A percentile compares a stretch with the other conserved stretches of the same genome.
Evolutionary conservation across 2,797 vertebrate species (phyloP).

Genomic region (Pagetopsis macropterus): DNA sequence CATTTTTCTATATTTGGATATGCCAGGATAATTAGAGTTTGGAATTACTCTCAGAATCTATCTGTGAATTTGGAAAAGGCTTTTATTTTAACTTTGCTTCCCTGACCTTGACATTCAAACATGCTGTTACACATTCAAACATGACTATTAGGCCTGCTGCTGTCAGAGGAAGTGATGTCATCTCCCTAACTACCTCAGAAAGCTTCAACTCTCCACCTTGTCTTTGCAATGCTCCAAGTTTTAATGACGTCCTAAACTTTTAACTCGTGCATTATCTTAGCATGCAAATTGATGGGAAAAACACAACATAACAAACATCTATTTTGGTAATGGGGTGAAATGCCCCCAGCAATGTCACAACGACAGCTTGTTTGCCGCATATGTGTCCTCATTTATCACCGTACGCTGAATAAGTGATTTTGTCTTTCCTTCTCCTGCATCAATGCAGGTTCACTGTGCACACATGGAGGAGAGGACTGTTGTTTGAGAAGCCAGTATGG

Average conservation of each 20-base stretch:
- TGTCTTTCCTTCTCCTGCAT: constrained; percentile 45
- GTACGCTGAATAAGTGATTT: constrained; percentile 57
- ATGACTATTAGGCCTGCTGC: constrained; percentile 20
- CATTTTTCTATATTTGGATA: constrained; percentile 30
- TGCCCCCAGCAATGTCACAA: constrained; percentile 75
- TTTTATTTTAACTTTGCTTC: constrained; percentile 16
- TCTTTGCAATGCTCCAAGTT: constrained; percentile 23
- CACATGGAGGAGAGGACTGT: constrained; percentile 38
- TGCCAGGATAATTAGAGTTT: constrained; percentile 31
- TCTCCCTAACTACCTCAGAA: constrained; percentile 15
- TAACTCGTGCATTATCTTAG: constrained; percentile 25
- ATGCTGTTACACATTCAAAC: constrained; percentile 15
- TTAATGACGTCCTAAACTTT: constrained; percentile 43
- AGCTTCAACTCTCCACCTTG: neutral
- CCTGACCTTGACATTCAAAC: constrained; percentile 40
- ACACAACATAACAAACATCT: constrained; percentile 60
- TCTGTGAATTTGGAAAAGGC: constrained; percentile 9
- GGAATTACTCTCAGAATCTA: constrained; percentile 7
- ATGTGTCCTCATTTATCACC: constrained; percentile 69
- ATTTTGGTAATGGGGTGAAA: constrained; percentile 73
- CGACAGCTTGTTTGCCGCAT: constrained; percentile 69
- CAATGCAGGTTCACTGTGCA: constrained; percentile 57
- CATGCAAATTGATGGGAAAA: constrained; percentile 55
- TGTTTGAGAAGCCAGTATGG: constrained; percentile 50
- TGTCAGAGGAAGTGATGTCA: constrained; percentile 24